Conservation (phyloP, 1,140 invertebrate genomes). For the Drosophila mauritiana region DNA sequence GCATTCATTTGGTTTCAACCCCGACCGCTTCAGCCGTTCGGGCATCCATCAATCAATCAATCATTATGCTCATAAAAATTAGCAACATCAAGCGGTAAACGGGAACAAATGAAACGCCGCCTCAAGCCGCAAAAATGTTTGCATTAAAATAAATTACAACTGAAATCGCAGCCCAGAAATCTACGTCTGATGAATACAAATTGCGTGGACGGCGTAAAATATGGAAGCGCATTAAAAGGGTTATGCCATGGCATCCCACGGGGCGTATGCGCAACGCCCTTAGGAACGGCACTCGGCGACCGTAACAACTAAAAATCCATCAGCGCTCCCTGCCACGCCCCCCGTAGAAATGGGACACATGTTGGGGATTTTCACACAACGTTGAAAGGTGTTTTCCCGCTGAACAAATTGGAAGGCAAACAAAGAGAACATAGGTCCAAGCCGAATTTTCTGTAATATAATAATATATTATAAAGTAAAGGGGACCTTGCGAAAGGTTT, state of each 20-base stretch:
- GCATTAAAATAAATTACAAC: slow-evolving; percentile 74
- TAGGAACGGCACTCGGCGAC: slow-evolving; percentile 6
- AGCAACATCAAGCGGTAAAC: slow-evolving; percentile 55
- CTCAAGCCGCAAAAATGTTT: slow-evolving; percentile 57
- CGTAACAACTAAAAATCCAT: slow-evolving; percentile 47
- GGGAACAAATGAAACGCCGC: slow-evolving; percentile 36
- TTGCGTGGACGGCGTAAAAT: slow-evolving; percentile 30
- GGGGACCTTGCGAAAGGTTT: background rate
- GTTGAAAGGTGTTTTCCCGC: slow-evolving; percentile 20
- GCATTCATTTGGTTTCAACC: slow-evolving; percentile 59
- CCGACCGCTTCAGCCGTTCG: background rate
- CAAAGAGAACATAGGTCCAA: background rate
- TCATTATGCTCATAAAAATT: slow-evolving; percentile 77
- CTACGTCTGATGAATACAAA: slow-evolving; percentile 51
- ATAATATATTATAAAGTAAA: background rate
- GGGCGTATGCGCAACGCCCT: slow-evolving; percentile 45
- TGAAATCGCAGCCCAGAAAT: slow-evolving; percentile 10
- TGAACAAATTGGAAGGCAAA: slow-evolving; percentile 35
- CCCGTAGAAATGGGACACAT: slow-evolving; percentile 5
- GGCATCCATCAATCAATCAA: slow-evolving; percentile 66
- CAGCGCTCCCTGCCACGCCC: slow-evolving; percentile 22
- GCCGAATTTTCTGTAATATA: slow-evolving; percentile 1
- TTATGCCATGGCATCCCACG: slow-evolving; percentile 2
- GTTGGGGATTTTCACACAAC: slow-evolving; percentile 6
- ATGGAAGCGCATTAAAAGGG: slow-evolving; percentile 38